Evolutionary conservation across 2,113 vertebrate genomes (phyloP), one percentile per base, ranked within the genome.

Genomic region (Paedocypris sp.): DNA sequence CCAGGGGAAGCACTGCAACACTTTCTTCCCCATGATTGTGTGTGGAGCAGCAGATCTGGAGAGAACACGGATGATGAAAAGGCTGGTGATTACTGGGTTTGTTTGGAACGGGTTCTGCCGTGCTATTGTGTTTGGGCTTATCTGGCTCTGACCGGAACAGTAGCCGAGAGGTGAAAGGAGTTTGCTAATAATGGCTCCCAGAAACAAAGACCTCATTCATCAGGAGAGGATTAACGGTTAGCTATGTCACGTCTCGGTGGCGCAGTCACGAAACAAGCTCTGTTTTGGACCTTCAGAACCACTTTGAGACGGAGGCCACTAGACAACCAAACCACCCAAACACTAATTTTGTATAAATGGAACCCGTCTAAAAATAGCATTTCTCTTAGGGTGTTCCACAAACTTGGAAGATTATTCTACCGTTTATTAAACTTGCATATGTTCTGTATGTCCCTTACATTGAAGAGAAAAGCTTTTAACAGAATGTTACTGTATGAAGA

Each of bases 1-100:
- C 80, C 81, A 84, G 1, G 74, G 79, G 47, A 83, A 83, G 57
- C 83, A 85, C 72, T 74, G 79, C 35, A 79, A 75, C 35, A 74
- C 72, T 66, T 82, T 83, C 69, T 82, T 77, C 52, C 81, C 82
- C 82, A 83, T 85, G 67, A 58, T 8, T 35, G 19, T 28, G 33
- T 49, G 3, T 10, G 52, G 12, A 26, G 16, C n/a, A 31, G 36
- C 10, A 56, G 54, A 53, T 39, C 69, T 67, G 64, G 43, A 51
- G 12, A 48, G 13, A 56, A 18, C 25, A 28, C 16, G 23, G 10
- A 32, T 18, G 11, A 33, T 41, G 11, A 11, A 29, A 29, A 36
- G 10, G 12, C 18, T 8, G 23, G 18, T 32, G 33, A 41, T 22
- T 20, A 19, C 52, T 12, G 15, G 13, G 39, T 45, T 58, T 18